These are phyloP conservation scores for Heteronetta atricapilla DNA, from an alignment of 2,113 vertebrate genomes.

Conservation along the genomic window DNA sequence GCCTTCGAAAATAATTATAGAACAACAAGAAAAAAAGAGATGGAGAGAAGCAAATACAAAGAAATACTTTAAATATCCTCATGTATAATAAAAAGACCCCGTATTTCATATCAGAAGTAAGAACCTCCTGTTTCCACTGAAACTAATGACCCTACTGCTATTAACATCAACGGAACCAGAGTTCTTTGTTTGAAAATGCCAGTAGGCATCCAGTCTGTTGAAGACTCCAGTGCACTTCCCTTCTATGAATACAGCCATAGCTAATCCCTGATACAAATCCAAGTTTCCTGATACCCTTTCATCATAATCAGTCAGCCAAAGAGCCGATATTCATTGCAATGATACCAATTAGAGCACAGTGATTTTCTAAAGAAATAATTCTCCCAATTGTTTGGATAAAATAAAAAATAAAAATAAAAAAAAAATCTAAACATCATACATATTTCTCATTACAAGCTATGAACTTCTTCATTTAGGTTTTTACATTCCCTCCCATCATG, in stretches of 20 bases:
- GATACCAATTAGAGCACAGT: neutral
- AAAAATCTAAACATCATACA: neutral
- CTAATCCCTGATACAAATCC: slow-evolving; percentile 17
- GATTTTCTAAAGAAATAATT: neutral
- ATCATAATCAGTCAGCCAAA: neutral
- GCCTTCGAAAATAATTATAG: slow-evolving; percentile 28
- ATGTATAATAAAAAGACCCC: neutral
- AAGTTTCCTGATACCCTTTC: slow-evolving; percentile 32
- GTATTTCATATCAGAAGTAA: slow-evolving; percentile 10
- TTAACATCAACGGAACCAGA: neutral
- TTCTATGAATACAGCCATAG: neutral
- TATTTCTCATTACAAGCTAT: neutral
- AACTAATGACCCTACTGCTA: slow-evolving; percentile 11
- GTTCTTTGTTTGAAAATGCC: slow-evolving; percentile 57
- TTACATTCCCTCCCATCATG: neutral
- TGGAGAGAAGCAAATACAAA: neutral
- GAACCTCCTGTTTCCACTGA: slow-evolving; percentile 20
- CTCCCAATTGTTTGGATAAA: neutral
- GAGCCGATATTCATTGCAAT: neutral
- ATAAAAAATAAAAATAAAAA: no score
- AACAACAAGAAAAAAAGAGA: neutral
- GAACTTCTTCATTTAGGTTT: neutral
- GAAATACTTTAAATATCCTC: neutral
- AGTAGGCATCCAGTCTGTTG: slow-evolving; percentile 34
- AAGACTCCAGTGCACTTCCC: neutral